phyloP scores from a whole-genome alignment of 2,797 vertebrate genomes.

The Pteropus rufus region DNA sequence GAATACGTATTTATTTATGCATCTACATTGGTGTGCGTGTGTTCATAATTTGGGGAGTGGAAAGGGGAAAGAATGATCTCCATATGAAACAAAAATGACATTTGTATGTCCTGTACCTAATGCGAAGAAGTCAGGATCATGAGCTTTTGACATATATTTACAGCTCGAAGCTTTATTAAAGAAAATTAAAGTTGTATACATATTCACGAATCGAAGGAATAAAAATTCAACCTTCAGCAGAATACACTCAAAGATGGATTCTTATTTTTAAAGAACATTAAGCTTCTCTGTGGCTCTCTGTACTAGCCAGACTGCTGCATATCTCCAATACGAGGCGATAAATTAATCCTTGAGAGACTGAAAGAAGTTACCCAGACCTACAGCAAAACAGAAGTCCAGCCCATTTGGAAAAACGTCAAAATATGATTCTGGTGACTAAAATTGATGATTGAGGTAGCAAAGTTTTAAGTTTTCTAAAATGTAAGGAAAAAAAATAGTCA shows the following conservation, averaged over 20 bases:
- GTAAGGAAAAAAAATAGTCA: not conserved
- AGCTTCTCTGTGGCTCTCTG: fast-evolving
- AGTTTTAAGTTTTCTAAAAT: not conserved
- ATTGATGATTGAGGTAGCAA: not conserved
- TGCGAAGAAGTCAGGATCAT: not conserved
- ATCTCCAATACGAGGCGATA: too few species aligned
- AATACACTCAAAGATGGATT: not conserved
- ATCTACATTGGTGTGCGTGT: too few species aligned
- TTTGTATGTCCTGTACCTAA: not conserved
- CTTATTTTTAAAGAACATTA: not conserved
- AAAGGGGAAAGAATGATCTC: not conserved
- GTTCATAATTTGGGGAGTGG: not conserved
- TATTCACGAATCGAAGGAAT: not conserved
- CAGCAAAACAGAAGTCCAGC: not conserved
- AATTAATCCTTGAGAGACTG: not conserved
- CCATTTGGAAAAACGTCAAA: not conserved
- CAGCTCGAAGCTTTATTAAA: not conserved
- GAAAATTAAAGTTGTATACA: not conserved
- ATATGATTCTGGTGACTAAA: not conserved
- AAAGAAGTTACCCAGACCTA: not conserved
- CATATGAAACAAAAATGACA: not conserved
- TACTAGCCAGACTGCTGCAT: fast-evolving
- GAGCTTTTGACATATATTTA: not conserved
- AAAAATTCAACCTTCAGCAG: not conserved
- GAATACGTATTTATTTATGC: not conserved